phyloP scores from a whole-genome alignment of 2,797 vertebrate species.

The Leucoraja ocellata region DNA sequence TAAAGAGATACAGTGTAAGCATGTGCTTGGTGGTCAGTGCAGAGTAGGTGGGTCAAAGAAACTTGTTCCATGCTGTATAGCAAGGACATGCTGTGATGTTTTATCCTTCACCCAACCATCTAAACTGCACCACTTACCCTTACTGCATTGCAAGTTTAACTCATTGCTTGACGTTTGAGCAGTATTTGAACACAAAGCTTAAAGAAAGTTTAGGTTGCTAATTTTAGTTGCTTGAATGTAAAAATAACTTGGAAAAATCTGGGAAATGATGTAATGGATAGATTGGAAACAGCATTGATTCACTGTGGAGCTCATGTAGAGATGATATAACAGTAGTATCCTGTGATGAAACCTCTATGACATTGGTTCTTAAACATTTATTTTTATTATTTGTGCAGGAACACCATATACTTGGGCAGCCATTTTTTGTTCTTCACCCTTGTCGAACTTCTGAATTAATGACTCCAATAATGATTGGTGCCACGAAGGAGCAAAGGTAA shows the following conservation, averaged over 20 bases:
- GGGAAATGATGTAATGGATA: neutral
- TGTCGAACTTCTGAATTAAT: slow-evolving; percentile 83
- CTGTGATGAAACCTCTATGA: neutral
- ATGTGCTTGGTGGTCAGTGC: too few species aligned
- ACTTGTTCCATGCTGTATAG: too few species aligned
- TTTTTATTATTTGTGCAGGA: slow-evolving; percentile 57
- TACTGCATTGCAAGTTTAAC: neutral
- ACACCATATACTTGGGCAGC: slow-evolving; percentile 81
- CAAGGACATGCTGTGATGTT: neutral
- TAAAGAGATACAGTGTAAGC: too few species aligned
- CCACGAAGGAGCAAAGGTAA: slow-evolving; percentile 62
- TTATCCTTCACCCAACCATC: neutral
- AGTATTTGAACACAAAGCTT: neutral
- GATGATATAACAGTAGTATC: neutral
- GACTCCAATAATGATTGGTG: slow-evolving; percentile 60
- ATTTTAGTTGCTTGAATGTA: neutral
- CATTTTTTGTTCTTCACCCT: slow-evolving; percentile 86
- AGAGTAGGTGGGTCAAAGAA: too few species aligned
- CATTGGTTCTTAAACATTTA: neutral
- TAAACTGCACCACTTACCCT: neutral
- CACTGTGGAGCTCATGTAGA: neutral
- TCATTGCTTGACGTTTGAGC: too few species aligned
- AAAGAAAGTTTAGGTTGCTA: neutral
- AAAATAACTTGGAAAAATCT: neutral
- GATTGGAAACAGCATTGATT: neutral